phyloP scores from a whole-genome alignment of 2,113 vertebrate genomes.

The Oryzias javanicus region DNA sequence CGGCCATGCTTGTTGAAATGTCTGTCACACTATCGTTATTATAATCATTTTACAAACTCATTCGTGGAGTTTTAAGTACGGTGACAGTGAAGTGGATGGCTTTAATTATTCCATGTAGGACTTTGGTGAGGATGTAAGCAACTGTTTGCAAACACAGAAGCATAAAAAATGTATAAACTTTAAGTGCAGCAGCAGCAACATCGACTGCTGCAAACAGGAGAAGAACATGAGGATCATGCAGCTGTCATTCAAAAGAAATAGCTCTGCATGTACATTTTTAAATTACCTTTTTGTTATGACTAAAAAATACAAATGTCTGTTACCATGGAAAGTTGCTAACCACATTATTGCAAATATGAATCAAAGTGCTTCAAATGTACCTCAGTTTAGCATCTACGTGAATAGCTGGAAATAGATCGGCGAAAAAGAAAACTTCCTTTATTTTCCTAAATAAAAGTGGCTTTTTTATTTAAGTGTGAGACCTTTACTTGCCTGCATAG shows the following conservation, averaged over 20 bases:
- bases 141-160: conserved; percentile 14
- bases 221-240: neutral
- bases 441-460: too few species aligned
- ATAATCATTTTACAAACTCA: conserved; percentile 19
- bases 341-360: too few species aligned
- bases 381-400: too few species aligned
- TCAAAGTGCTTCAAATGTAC: too few species aligned
- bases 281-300: too few species aligned
- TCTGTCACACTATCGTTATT: neutral
- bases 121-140: conserved; percentile 16
- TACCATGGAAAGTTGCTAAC: too few species aligned
- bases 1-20: conserved; percentile 53
- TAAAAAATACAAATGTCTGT: too few species aligned
- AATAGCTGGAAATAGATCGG: too few species aligned
- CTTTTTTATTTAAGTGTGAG: too few species aligned
- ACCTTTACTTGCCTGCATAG: neutral
- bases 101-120: conserved; percentile 22
- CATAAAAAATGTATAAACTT: conserved; percentile 25
- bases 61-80: conserved; percentile 18
- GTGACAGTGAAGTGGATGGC: conserved; percentile 21
- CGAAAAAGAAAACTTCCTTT: too few species aligned
- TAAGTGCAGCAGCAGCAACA: conserved; percentile 6
- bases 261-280: too few species aligned
- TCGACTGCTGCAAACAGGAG: conserved; percentile 6
- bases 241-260: neutral